These are phyloP conservation scores for Popillia japonica DNA, from an alignment of 1,140 invertebrate genomes.

Conservation along the genomic window DNA sequence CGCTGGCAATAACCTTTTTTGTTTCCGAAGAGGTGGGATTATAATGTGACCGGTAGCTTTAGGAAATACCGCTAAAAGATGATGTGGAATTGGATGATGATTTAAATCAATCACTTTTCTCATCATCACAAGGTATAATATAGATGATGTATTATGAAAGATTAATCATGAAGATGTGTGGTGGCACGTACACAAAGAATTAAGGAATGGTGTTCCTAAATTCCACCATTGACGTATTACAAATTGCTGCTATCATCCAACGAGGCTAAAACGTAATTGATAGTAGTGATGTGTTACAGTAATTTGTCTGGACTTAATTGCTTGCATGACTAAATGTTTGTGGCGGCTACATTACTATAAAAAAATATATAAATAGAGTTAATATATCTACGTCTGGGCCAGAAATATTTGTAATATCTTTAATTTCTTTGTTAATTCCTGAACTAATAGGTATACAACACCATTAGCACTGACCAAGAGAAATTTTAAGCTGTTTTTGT, in stretches of 20 bases:
- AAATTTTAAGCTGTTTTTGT: too few relatives aligned
- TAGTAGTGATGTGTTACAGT: constrained; percentile 18
- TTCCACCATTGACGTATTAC: background rate
- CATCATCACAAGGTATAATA: too few relatives aligned
- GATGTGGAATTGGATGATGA: too few relatives aligned
- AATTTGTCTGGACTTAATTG: background rate
- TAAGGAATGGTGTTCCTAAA: background rate
- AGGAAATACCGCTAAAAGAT: background rate
- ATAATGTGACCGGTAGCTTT: background rate
- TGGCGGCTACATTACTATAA: background rate
- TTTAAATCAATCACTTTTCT: background rate
- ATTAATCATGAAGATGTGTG: constrained; percentile 15
- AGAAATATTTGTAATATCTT: too few relatives aligned
- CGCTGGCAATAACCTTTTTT: constrained; percentile 40
- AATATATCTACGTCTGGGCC: too few relatives aligned
- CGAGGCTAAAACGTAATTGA: background rate
- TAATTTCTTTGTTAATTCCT: too few relatives aligned
- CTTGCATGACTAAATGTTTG: background rate
- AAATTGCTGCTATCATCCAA: background rate
- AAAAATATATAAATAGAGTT: background rate
- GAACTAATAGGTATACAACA: too few relatives aligned
- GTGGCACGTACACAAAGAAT: background rate
- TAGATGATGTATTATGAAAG: background rate
- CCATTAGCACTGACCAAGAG: too few relatives aligned
- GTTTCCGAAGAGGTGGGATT: background rate